phyloP scores from a whole-genome alignment of 2,113 vertebrate species.

The Polyodon spathula region DNA sequence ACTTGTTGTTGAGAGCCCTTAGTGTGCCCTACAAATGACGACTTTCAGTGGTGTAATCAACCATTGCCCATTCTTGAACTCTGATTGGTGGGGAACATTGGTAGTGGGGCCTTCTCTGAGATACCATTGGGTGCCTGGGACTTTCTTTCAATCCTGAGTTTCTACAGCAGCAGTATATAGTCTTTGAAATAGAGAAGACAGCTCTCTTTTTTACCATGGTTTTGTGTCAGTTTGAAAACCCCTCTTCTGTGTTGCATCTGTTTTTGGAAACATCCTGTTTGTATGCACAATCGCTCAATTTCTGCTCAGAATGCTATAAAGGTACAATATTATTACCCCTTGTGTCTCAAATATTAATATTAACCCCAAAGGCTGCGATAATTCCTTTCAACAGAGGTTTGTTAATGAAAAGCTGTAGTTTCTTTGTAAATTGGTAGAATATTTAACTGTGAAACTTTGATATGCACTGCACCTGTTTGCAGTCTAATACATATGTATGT shows the following conservation, averaged over 20 bases:
- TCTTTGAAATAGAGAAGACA: background rate
- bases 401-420: background rate
- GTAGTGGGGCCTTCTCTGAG: background rate
- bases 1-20: too few species aligned
- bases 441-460: too few species aligned
- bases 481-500: too few species aligned
- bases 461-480: too few species aligned
- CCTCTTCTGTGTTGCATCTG: background rate
- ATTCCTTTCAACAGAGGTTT: background rate
- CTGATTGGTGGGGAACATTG: conserved; percentile 3
- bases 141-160: background rate
- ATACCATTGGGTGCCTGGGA: background rate
- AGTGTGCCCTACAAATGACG: background rate
- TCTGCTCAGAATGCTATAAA: background rate
- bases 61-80: background rate
- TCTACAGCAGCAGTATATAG: background rate
- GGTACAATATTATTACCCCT: background rate
- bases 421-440: too few species aligned
- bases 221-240: background rate
- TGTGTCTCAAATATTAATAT: background rate
- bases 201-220: background rate
- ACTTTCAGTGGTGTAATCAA: background rate
- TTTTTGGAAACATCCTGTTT: background rate
- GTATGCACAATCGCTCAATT: background rate
- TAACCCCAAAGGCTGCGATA: background rate